A percentile compares a stretch with the other conserved stretches of the same genome.
Conservation (phyloP, 2,797 vertebrate species). For the Sebastes vulpes region DNA sequence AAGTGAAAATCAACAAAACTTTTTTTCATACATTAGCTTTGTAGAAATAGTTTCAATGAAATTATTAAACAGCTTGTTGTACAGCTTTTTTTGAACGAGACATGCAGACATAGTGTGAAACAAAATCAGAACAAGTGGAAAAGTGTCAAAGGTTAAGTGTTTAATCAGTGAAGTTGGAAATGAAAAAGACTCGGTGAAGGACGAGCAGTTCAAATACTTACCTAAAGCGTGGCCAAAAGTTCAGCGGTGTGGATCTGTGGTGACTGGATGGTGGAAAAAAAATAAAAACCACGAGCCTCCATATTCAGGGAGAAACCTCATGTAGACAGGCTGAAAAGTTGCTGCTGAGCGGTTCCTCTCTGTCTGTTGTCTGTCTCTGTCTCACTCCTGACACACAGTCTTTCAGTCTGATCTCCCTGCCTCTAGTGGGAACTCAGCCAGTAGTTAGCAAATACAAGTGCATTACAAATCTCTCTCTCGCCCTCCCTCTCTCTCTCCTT, state of each 20-base stretch:
- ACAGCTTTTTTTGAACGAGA: not conserved
- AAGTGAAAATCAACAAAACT: not conserved
- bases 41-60: not conserved
- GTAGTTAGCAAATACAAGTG: slow-evolving; percentile 81
- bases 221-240: slow-evolving; percentile 75
- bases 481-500: slow-evolving; percentile 18
- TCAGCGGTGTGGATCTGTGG: slow-evolving; percentile 11
- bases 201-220: slow-evolving; percentile 76
- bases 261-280: slow-evolving; percentile 5
- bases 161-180: slow-evolving; percentile 3
- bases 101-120: not conserved
- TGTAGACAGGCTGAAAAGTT: slow-evolving; percentile 29
- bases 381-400: slow-evolving; percentile 25
- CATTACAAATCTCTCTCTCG: slow-evolving; percentile 73
- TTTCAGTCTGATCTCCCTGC: slow-evolving; percentile 69
- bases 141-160: not conserved
- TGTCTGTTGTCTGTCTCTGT: slow-evolving; percentile 13
- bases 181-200: not conserved
- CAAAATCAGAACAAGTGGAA: not conserved
- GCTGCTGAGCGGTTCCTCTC: slow-evolving; percentile 49
- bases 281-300: slow-evolving; percentile 54
- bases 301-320: slow-evolving; percentile 68
- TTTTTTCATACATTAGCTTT: not conserved
- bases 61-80: not conserved
- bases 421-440: slow-evolving; percentile 80